Evolutionary conservation across 2,888 invertebrate genomes (phyloP), one percentile per base, ranked within the genome.

Genomic region (Lucinisca nassula): DNA sequence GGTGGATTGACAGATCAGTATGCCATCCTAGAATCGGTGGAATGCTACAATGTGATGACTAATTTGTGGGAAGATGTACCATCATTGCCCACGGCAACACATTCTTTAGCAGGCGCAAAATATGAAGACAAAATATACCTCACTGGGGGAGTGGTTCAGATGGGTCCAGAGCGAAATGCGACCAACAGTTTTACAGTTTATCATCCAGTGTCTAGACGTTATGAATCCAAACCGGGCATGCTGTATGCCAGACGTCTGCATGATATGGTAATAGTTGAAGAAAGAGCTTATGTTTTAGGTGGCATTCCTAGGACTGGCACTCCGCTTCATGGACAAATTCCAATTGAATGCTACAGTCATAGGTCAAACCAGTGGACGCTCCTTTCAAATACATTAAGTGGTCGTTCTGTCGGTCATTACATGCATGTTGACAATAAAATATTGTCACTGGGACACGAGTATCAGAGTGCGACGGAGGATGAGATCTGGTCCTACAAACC

Each of bases 381-480:
- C 85, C 90, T 96, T 49, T 94, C 95, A 21, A 94, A 94, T 32
- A 96, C 96, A 0, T 93, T 96, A 1, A 95, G 95, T 80, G 96
- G 96, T 17, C 92, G 96, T 10, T 96, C 96, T 24, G 93, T 96
- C 27, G 96, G 96, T 27, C 96, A 96, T 87, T 96, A 95, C 84
- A 91, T 95, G 27, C 90, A 91, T 55, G 94, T 94, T 87, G 93
- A 95, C 35, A 93, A 92, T 37, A 93, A 93, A 87, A 94, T 96
- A 74, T 84, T 96, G 27, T 95, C 95, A 0, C 89, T 96, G 21
- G 96, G 96, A 3, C 95, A 95, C 55, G 96, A 96, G 90, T 95
- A 96, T 82, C 94, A 95, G 76, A 94, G 93, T 51, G 95, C 96
- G 4, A 95, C 95, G 0, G 96, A 96, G 87, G 95, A 96, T 75